These are phyloP conservation scores for Helostoma temminkii DNA, from an alignment of 2,797 vertebrate species.

Conservation along the genomic window DNA sequence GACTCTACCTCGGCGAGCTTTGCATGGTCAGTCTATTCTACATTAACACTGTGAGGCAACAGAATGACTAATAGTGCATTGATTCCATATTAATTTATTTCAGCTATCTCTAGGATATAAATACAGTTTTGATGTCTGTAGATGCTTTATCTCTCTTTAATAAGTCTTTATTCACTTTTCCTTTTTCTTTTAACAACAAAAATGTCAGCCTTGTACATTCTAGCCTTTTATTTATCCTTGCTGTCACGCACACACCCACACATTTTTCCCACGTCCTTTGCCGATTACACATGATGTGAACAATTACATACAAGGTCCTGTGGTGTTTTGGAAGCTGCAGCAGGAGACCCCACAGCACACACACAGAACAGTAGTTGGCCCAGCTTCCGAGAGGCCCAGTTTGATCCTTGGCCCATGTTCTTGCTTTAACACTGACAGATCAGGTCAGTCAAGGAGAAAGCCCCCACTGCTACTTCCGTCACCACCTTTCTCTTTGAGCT, in stretches of 20 bases:
- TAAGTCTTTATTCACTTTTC: background rate
- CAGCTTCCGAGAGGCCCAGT: conserved; percentile 5
- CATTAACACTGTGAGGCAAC: conserved; percentile 9
- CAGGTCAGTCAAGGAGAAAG: conserved; percentile 52
- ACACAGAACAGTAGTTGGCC: conserved; percentile 23
- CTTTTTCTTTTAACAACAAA: background rate
- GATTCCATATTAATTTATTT: conserved; percentile 4
- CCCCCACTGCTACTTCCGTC: background rate
- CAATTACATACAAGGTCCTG: no score
- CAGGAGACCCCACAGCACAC: conserved; percentile 11
- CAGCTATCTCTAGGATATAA: background rate
- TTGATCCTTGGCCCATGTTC: conserved; percentile 28
- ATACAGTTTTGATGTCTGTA: background rate
- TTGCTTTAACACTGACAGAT: conserved; percentile 23
- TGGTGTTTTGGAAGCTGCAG: background rate
- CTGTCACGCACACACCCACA: background rate
- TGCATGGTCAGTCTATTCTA: background rate
- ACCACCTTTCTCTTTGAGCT: background rate
- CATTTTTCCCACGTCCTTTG: background rate
- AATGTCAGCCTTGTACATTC: background rate
- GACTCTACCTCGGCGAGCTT: background rate
- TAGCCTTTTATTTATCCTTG: background rate
- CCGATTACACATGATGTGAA: no score
- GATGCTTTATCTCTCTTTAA: background rate
- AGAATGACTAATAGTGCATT: conserved; percentile 23